phyloP scores from a whole-genome alignment of 2,888 invertebrate genomes.

The Drosophila rubida region DNA sequence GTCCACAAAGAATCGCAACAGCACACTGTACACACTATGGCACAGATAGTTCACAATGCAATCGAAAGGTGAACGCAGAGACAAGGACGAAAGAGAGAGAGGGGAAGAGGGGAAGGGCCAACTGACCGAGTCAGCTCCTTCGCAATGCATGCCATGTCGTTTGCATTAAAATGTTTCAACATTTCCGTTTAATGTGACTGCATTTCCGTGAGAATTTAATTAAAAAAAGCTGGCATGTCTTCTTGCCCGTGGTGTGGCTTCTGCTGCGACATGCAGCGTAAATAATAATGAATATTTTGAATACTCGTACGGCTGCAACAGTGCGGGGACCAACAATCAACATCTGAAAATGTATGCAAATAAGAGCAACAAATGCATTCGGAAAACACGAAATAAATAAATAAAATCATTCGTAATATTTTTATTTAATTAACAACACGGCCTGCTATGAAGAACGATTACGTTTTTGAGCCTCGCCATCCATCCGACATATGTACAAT shows the following conservation, averaged over 20 bases:
- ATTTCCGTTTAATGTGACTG: conserved; percentile 75
- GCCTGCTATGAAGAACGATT: conserved; percentile 31
- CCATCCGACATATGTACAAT: neutral
- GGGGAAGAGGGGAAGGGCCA: neutral
- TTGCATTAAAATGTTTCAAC: conserved; percentile 70
- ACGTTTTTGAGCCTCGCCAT: neutral
- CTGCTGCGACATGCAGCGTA: conserved; percentile 29
- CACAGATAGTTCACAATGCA: neutral
- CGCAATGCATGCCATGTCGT: conserved; percentile 18
- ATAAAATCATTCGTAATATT: conserved; percentile 47
- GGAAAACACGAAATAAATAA: conserved; percentile 9
- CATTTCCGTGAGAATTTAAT: conserved; percentile 81
- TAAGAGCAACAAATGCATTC: conserved; percentile 10
- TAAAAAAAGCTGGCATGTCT: conserved; percentile 72
- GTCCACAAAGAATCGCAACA: neutral
- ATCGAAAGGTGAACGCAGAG: too few relatives aligned
- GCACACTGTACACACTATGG: neutral
- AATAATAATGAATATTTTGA: conserved; percentile 58
- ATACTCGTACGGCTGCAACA: conserved; percentile 17
- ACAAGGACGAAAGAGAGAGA: neutral
- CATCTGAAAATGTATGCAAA: conserved; percentile 27
- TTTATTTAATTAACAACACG: conserved; percentile 64
- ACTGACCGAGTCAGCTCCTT: conserved; percentile 13
- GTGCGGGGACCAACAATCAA: conserved; percentile 8
- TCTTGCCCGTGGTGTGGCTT: conserved; percentile 33